Conservation (phyloP, 1,140 invertebrate species). For the Melanaphis sacchari region DNA sequence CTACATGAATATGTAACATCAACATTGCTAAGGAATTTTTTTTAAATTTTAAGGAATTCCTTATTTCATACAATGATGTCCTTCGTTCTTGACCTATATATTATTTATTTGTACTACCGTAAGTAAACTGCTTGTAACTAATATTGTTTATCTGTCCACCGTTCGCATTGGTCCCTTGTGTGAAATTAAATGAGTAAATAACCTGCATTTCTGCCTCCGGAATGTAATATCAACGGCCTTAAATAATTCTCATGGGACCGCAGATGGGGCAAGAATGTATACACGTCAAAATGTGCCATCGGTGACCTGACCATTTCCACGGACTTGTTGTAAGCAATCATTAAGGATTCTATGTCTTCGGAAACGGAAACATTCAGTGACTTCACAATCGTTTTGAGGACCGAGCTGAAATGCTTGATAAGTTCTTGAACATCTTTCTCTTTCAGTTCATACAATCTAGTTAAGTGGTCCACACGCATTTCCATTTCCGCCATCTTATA, state of each 20-base stretch:
- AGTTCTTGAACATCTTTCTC: not conserved
- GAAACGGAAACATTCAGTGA: not conserved
- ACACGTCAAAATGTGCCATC: slow-evolving; percentile 28
- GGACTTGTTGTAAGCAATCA: slow-evolving; percentile 14
- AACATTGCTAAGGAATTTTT: not conserved
- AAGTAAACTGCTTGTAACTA: not conserved
- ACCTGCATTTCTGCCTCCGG: slow-evolving; percentile 42
- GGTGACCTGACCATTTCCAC: slow-evolving; percentile 17
- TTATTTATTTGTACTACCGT: not conserved
- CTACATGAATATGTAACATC: not conserved
- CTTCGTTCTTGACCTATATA: not conserved
- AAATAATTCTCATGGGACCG: not conserved
- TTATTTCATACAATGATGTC: not conserved
- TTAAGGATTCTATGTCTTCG: not conserved
- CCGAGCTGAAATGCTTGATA: not conserved
- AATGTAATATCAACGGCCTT: slow-evolving; percentile 34
- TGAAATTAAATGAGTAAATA: not conserved
- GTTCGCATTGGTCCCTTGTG: not conserved
- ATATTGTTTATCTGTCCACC: not conserved
- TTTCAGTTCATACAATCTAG: not conserved
- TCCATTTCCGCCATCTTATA: slow-evolving; percentile 31
- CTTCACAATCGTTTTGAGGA: not conserved
- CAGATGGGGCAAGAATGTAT: slow-evolving; percentile 39
- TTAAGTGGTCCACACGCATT: slow-evolving; percentile 31
- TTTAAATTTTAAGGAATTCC: not conserved